These are phyloP conservation scores for Dasyurus viverrinus DNA, from an alignment of 2,113 vertebrate genomes.

Conservation along the genomic window DNA sequence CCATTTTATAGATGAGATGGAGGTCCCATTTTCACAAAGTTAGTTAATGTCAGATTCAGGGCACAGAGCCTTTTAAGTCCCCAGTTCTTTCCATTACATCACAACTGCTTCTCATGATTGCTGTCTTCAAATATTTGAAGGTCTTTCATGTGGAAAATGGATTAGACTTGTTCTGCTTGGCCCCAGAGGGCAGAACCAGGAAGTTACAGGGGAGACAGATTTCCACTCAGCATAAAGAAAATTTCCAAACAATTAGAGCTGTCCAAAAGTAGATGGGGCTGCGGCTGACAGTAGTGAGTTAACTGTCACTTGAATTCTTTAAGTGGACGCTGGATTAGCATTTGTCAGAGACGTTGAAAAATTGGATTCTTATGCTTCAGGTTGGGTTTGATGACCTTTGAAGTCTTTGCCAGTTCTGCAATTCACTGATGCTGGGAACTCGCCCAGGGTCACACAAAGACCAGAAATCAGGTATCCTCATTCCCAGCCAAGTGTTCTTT, in stretches of 20 bases:
- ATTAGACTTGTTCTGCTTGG: neutral
- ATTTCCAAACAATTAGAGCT: neutral
- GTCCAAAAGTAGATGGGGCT: neutral
- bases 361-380: neutral
- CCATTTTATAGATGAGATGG: neutral
- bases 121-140: neutral
- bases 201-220: neutral
- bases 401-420: neutral
- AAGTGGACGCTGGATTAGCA: neutral
- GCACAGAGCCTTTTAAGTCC: neutral
- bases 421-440: neutral
- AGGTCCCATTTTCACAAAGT: neutral
- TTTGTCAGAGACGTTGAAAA: neutral
- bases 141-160: constrained; percentile 4
- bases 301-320: neutral
- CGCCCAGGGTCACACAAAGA: neutral
- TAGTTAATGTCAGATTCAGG: neutral
- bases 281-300: neutral
- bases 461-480: neutral
- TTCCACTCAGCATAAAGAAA: neutral
- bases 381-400: neutral
- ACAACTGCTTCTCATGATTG: neutral
- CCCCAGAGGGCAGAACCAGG: neutral
- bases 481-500: neutral
- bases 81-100: neutral